A percentile compares a stretch with the other conserved stretches of the same genome.
phyloP scores from a whole-genome alignment of 2,113 vertebrate genomes.

The Silurus meridionalis region DNA sequence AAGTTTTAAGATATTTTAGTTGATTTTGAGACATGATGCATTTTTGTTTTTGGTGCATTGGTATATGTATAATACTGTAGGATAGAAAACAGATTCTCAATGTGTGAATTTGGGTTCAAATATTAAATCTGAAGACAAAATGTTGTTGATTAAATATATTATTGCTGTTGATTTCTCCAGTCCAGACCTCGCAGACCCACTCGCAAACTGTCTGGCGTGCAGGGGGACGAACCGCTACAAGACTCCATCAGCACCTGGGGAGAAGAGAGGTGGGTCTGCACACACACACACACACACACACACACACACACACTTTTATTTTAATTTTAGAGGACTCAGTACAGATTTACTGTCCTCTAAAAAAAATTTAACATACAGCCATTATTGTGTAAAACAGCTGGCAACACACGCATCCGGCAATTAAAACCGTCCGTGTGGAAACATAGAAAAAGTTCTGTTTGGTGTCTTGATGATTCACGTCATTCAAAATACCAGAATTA shows the following conservation, averaged over 20 bases:
- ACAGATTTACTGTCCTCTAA: too few species aligned
- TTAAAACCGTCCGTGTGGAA: too few species aligned
- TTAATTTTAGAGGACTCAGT: too few species aligned
- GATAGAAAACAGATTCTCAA: not conserved
- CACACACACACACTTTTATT: too few species aligned
- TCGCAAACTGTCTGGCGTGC: slow-evolving; percentile 50
- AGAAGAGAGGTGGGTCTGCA: slow-evolving; percentile 52
- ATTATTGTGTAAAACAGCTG: too few species aligned
- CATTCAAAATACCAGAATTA: too few species aligned
- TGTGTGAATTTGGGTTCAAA: not conserved
- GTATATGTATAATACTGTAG: not conserved
- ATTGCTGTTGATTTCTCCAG: slow-evolving; percentile 55
- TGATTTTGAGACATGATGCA: not conserved
- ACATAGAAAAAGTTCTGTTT: too few species aligned
- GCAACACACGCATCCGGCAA: too few species aligned
- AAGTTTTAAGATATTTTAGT: not conserved
- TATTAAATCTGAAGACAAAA: not conserved
- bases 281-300: too few species aligned
- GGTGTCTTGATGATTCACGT: too few species aligned
- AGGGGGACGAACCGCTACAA: slow-evolving; percentile 35
- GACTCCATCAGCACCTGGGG: slow-evolving; percentile 49
- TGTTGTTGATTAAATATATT: not conserved
- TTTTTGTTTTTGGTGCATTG: not conserved
- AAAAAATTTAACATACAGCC: too few species aligned
- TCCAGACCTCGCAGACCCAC: slow-evolving; percentile 75